These are phyloP conservation scores for Spheniscus mendiculus DNA, from an alignment of 2,113 vertebrate species.

Conservation along the genomic window DNA sequence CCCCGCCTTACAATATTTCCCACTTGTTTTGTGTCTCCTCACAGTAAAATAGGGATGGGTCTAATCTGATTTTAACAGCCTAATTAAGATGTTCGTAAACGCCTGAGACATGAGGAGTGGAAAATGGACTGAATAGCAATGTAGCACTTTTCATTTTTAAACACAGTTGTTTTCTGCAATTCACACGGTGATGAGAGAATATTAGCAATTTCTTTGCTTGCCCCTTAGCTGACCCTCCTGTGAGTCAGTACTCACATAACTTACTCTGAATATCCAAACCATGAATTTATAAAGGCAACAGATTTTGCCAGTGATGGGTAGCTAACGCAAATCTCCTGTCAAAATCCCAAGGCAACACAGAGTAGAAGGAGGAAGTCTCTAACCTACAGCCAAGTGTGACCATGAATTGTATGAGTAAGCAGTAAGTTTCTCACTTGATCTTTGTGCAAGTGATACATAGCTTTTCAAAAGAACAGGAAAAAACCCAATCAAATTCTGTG, in stretches of 20 bases:
- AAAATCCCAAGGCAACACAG: conserved; percentile 47
- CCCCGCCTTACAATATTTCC: not conserved
- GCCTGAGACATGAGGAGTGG: accelerated
- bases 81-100: not conserved
- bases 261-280: conserved; percentile 71
- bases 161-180: not conserved
- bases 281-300: conserved; percentile 68
- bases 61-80: not conserved
- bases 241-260: conserved; percentile 73
- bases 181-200: not conserved
- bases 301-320: not conserved
- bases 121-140: not conserved
- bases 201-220: not conserved
- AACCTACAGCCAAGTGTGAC: not conserved
- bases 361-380: not conserved
- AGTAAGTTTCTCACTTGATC: not conserved
- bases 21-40: not conserved
- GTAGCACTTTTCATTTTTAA: not conserved
- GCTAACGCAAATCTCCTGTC: conserved; percentile 43
- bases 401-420: not conserved
- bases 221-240: not conserved
- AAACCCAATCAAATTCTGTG: accelerated
- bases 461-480: not conserved
- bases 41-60: not conserved
- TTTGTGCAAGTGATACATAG: not conserved